phyloP scores from a whole-genome alignment of 1,140 invertebrate genomes.

The Ips nitidus region DNA sequence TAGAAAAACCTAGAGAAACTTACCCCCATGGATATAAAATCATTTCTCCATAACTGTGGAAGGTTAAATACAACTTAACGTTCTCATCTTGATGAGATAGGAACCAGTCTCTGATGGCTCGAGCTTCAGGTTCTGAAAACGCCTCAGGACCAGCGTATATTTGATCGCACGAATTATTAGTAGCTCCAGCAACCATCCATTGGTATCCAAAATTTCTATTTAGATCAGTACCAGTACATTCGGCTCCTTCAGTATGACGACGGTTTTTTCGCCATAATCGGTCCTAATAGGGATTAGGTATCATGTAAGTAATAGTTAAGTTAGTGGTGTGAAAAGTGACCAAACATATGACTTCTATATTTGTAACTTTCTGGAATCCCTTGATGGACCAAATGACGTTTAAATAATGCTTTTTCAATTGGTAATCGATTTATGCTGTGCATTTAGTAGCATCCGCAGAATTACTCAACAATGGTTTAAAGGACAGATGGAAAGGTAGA shows the following conservation, averaged over 20 bases:
- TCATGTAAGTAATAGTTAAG: too few relatives aligned
- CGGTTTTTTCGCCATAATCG: conserved; percentile 70
- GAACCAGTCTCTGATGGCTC: conserved; percentile 59
- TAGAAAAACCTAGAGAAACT: conserved; percentile 47
- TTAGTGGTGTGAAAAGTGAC: too few relatives aligned
- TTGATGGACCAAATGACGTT: too few relatives aligned
- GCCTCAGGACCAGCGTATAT: conserved; percentile 68
- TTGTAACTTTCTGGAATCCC: too few relatives aligned
- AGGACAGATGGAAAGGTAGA: too few relatives aligned
- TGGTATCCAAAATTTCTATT: conserved; percentile 71
- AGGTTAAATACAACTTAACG: conserved; percentile 66
- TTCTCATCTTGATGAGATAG: conserved; percentile 49
- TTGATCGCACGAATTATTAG: conserved; percentile 63
- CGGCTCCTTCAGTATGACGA: conserved; percentile 42
- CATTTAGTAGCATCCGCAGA: too few relatives aligned
- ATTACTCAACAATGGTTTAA: too few relatives aligned
- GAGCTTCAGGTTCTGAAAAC: conserved; percentile 74
- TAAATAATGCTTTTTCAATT: too few relatives aligned
- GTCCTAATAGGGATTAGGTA: conserved; percentile 49
- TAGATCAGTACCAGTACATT: conserved; percentile 62
- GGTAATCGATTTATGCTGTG: too few relatives aligned
- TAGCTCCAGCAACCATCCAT: conserved; percentile 65
- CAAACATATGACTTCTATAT: too few relatives aligned
- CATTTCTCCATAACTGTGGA: conserved; percentile 70
- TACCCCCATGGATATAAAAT: conserved; percentile 77